Evolutionary conservation across 1,140 invertebrate genomes (phyloP).

Genomic region (Telenomus remus): DNA sequence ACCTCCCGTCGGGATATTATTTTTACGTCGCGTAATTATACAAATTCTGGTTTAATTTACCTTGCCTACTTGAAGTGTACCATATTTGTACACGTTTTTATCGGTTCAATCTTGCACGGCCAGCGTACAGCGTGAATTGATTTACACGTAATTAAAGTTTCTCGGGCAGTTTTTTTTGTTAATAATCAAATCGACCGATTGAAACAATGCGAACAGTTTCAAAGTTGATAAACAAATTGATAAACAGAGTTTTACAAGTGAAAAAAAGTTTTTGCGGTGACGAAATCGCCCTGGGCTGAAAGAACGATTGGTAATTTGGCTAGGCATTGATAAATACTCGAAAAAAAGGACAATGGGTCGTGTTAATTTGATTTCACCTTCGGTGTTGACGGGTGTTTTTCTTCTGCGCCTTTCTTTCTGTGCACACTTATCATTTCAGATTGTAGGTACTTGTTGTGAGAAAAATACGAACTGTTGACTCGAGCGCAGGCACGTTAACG

Average conservation of each 20-base stretch:
- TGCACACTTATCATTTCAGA: conserved; percentile 47
- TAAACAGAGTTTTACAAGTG: no score
- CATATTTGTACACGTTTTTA: conserved; percentile 15
- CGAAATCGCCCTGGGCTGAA: no score
- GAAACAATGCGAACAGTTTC: no score
- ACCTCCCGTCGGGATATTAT: no score
- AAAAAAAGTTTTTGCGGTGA: no score
- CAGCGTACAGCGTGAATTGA: conserved; percentile 1
- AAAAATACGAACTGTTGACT: conserved; percentile 43
- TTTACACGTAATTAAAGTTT: conserved; percentile 12
- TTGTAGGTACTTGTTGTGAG: conserved; percentile 39
- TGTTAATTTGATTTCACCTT: conserved; percentile 38
- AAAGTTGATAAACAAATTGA: no score
- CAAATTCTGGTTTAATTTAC: background rate
- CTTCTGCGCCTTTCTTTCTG: conserved; percentile 40
- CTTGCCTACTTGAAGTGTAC: background rate
- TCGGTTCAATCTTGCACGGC: conserved; percentile 6
- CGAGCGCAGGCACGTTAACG: conserved; percentile 36
- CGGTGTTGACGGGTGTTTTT: conserved; percentile 24
- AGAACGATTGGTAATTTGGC: no score
- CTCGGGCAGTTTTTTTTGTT: background rate
- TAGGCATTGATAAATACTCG: no score
- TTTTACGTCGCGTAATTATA: background rate
- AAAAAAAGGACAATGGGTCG: conserved; percentile 24
- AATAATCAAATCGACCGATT: no score